These are phyloP conservation scores for Drosophila anceps DNA, from an alignment of 2,888 invertebrate species.

Conservation along the genomic window DNA sequence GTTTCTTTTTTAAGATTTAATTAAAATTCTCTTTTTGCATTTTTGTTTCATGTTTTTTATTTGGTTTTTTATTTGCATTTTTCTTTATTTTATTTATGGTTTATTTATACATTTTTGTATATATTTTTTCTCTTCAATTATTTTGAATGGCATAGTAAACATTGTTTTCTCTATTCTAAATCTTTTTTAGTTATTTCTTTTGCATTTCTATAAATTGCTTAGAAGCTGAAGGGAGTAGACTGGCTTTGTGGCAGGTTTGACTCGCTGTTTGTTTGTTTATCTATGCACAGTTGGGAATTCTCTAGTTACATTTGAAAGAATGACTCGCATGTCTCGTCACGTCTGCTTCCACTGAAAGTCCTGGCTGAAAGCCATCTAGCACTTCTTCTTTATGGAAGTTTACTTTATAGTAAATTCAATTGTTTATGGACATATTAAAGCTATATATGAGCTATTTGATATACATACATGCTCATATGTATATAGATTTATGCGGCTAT, in stretches of 20 bases:
- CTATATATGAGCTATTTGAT: background rate
- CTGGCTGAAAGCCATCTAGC: background rate
- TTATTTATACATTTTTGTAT: background rate
- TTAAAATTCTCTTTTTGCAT: conserved; percentile 7
- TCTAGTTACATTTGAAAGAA: background rate
- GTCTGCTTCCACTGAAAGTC: background rate
- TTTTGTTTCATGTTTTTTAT: conserved; percentile 1
- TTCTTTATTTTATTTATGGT: conserved; percentile 2
- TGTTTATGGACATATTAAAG: background rate
- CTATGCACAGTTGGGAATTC: background rate
- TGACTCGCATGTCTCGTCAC: background rate
- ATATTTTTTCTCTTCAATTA: background rate
- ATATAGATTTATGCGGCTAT: background rate
- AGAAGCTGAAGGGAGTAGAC: background rate
- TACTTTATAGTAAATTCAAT: background rate
- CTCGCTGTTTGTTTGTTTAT: background rate
- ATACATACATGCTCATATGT: background rate
- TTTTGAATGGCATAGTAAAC: background rate
- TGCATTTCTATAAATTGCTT: background rate
- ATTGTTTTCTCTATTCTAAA: background rate
- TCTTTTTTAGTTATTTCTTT: background rate
- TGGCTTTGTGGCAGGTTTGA: background rate
- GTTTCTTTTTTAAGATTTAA: conserved; percentile 1
- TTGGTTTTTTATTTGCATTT: background rate
- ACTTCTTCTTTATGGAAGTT: no score